These are phyloP conservation scores for Acanthochromis polyacanthus DNA, from an alignment of 2,113 vertebrate species.

Conservation along the genomic window DNA sequence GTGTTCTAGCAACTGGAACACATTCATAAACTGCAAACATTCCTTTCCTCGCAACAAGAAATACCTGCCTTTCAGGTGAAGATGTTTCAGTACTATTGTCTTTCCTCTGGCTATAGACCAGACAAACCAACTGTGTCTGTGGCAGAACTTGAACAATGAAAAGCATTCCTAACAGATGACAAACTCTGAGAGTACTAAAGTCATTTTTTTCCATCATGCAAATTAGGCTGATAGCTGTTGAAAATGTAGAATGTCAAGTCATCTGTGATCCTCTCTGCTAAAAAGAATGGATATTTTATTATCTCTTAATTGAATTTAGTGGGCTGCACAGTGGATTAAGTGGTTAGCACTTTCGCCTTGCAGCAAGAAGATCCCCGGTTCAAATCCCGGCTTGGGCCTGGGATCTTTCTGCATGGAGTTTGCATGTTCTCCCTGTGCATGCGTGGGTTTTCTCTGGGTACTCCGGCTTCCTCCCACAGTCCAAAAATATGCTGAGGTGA, in stretches of 20 bases:
- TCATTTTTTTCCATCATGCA: constrained; percentile 24
- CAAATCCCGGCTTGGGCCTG: too few species aligned
- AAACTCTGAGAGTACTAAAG: background rate
- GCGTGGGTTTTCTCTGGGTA: too few species aligned
- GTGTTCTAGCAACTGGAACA: background rate
- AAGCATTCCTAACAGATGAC: constrained; percentile 5
- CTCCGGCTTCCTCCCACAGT: too few species aligned
- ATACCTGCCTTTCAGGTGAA: constrained; percentile 1
- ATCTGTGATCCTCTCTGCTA: background rate
- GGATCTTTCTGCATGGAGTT: too few species aligned
- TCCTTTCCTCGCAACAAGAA: constrained; percentile 14
- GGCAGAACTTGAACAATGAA: constrained; percentile 1
- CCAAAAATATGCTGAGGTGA: too few species aligned
- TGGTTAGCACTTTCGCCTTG: too few species aligned
- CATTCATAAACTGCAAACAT: constrained; percentile 3
- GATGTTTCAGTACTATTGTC: constrained; percentile 12
- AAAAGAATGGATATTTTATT: constrained; percentile 3
- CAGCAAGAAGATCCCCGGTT: too few species aligned
- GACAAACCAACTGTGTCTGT: constrained; percentile 9
- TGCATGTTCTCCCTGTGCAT: too few species aligned
- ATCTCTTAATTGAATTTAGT: background rate
- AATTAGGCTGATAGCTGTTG: constrained; percentile 4
- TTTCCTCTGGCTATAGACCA: background rate
- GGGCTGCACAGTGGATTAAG: too few species aligned
- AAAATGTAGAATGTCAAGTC: background rate